A percentile compares a stretch with the other conserved stretches of the same genome.
These are phyloP conservation scores for Peromyscus nudipes DNA, from an alignment of 2,797 vertebrate species.

Conservation along the genomic window DNA sequence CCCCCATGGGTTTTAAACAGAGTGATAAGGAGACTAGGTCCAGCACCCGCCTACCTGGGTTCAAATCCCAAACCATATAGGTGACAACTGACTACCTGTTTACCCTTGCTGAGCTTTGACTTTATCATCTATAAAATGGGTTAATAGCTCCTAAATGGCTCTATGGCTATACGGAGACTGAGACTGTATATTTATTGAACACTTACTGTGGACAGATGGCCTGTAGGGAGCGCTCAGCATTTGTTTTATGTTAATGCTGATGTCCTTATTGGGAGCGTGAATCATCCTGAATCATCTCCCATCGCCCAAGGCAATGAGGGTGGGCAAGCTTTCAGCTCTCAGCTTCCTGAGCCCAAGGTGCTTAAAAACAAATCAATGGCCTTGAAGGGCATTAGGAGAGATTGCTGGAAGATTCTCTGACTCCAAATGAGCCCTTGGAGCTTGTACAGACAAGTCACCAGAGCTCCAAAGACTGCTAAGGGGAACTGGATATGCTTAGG, in stretches of 20 bases:
- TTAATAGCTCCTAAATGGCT: background rate
- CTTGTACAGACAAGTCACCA: background rate
- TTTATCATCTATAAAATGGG: background rate
- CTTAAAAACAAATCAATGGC: too few species aligned
- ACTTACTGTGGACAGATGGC: background rate
- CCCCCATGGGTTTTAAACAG: background rate
- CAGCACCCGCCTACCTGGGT: background rate
- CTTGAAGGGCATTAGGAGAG: background rate
- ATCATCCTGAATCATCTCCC: background rate
- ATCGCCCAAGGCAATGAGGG: background rate
- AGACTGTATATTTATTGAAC: background rate
- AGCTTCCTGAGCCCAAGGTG: background rate
- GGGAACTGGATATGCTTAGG: background rate
- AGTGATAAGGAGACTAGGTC: background rate
- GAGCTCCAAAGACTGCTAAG: background rate
- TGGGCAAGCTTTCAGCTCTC: background rate
- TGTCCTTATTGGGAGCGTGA: background rate
- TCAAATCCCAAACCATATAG: background rate
- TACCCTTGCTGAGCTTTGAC: background rate
- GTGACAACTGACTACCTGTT: background rate
- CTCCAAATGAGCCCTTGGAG: background rate
- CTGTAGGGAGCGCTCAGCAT: accelerated
- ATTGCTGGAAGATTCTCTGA: background rate
- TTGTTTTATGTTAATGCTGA: background rate
- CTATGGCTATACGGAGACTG: background rate